Evolutionary conservation across 23 tunicate genomes (phyloP).

Genomic region (Trididemnum clinides): DNA sequence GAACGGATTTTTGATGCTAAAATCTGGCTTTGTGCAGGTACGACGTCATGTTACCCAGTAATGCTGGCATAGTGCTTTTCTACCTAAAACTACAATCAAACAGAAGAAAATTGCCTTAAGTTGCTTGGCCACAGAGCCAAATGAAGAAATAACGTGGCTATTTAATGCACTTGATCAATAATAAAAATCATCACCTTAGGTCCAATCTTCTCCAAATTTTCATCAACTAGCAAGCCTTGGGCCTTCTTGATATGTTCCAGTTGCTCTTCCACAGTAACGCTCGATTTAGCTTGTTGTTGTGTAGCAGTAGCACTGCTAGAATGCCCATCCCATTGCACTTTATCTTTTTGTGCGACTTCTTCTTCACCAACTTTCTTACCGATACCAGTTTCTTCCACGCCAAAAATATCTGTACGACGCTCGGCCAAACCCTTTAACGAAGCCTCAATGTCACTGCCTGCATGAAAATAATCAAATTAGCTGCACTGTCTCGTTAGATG

Average conservation of each 20-base stretch:
- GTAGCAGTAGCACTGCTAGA: conserved; percentile 70
- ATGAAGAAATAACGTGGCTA: no score
- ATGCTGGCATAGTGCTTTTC: no score
- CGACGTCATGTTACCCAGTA: no score
- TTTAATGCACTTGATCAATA: no score
- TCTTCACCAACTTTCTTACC: conserved; percentile 97
- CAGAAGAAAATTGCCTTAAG: no score
- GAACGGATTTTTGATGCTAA: no score
- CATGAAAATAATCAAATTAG: no score
- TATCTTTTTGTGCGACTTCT: conserved; percentile 46
- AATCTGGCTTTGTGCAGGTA: no score
- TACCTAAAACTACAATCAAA: no score
- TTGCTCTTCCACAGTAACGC: conserved; percentile 79
- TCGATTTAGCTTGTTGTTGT: conserved; percentile 66
- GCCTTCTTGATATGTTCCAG: conserved; percentile 74
- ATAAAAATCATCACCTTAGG: no score
- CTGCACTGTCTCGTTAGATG: no score
- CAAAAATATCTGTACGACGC: conserved; percentile 96
- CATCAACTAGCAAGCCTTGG: conserved; percentile 81
- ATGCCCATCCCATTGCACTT: conserved; percentile 87
- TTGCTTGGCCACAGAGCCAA: no score
- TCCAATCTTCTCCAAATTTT: conserved; percentile 68
- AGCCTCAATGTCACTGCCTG: conserved; percentile 77
- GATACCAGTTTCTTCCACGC: conserved; percentile 97
- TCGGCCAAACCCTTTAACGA: conserved; percentile 83